phyloP scores from a whole-genome alignment of 2,113 vertebrate genomes.

The Macaca fascicularis region DNA sequence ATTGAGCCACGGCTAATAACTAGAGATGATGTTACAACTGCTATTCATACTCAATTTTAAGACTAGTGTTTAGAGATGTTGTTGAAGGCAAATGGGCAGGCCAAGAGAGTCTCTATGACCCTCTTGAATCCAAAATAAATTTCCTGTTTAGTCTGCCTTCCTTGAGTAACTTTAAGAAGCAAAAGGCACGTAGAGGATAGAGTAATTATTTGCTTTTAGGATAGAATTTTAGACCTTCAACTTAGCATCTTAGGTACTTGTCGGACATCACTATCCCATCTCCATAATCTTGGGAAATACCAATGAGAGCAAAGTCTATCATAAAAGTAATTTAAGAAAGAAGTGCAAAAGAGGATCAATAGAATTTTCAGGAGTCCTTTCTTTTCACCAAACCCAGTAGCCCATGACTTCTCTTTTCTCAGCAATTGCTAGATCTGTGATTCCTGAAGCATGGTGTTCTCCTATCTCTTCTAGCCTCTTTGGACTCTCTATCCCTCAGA shows the following conservation, averaged over 20 bases:
- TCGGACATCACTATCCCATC: no score
- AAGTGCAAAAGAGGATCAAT: not conserved
- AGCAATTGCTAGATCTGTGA: not conserved
- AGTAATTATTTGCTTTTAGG: slow-evolving; percentile 13
- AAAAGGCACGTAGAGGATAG: not conserved
- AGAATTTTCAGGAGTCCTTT: not conserved
- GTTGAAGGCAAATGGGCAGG: not conserved
- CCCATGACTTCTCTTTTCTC: not conserved
- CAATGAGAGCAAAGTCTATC: not conserved
- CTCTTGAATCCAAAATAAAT: not conserved
- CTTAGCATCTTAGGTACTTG: not conserved
- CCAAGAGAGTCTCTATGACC: not conserved
- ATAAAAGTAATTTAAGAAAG: not conserved
- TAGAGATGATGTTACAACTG: not conserved
- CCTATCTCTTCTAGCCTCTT: not conserved
- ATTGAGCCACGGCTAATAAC: not conserved
- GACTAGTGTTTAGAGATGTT: not conserved
- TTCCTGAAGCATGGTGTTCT: not conserved
- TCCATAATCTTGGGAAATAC: not conserved
- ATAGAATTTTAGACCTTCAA: not conserved
- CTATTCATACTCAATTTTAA: not conserved
- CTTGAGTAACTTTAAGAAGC: slow-evolving; percentile 23
- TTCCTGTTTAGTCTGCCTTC: not conserved
- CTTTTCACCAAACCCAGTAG: not conserved
- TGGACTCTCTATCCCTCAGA: not conserved